Percentiles rank a stretch among this genome's conserved stretches.
Conservation (phyloP, 2,797 vertebrate genomes). For the Mergus octosetaceus region DNA sequence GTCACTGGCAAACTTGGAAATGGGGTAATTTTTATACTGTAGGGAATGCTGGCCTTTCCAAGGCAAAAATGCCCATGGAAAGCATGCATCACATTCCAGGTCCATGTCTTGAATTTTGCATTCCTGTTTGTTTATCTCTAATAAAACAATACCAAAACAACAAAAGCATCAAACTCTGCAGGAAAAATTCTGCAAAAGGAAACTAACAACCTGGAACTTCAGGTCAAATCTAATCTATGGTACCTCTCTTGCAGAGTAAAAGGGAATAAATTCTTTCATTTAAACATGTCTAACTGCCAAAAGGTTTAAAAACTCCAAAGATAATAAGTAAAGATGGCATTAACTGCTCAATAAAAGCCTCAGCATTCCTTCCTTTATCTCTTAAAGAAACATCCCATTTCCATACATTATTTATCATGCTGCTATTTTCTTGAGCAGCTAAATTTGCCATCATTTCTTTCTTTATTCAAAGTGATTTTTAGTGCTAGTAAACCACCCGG, state of each 20-base stretch:
- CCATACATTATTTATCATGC: background rate
- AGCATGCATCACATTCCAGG: background rate
- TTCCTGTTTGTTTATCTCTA: background rate
- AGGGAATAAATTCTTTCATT: slow-evolving; percentile 1
- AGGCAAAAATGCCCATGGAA: background rate
- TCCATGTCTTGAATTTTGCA: background rate
- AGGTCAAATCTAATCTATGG: background rate
- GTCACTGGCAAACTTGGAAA: background rate
- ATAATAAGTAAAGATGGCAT: background rate
- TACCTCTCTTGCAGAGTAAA: background rate
- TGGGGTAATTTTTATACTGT: rapidly evolving
- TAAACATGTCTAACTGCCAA: background rate
- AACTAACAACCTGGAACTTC: background rate
- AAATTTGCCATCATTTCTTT: slow-evolving; percentile 4
- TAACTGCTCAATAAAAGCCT: slow-evolving; percentile 36
- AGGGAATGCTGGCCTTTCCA: background rate
- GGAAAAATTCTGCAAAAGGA: background rate
- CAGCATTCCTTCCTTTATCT: background rate
- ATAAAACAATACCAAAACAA: background rate
- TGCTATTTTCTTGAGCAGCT: background rate
- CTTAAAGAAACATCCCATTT: slow-evolving; percentile 29
- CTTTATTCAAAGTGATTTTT: slow-evolving; percentile 24
- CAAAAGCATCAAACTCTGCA: background rate
- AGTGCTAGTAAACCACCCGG: background rate
- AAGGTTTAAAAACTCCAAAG: slow-evolving; percentile 2